A percentile compares a stretch with the other conserved stretches of the same genome.
phyloP scores from a whole-genome alignment of 2,113 vertebrate species.

The Sardina pilchardus region DNA sequence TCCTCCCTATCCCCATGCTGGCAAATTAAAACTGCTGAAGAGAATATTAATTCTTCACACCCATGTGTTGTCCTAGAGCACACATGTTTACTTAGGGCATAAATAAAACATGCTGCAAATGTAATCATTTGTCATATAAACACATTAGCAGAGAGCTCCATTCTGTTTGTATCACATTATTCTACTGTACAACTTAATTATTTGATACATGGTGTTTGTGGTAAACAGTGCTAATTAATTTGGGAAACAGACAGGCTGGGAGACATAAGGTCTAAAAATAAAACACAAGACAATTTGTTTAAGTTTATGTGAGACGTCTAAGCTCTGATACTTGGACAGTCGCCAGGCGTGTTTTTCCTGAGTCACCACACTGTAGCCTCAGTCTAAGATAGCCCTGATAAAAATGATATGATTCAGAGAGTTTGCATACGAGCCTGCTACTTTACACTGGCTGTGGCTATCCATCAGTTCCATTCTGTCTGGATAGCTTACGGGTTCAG shows the following conservation, averaged over 20 bases:
- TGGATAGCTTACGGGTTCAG: background rate
- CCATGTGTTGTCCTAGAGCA: background rate
- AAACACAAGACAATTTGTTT: background rate
- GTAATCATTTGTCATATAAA: background rate
- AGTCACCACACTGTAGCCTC: no score
- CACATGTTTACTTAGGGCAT: background rate
- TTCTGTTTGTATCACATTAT: background rate
- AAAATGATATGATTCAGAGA: no score
- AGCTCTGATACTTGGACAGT: background rate
- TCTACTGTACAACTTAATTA: background rate
- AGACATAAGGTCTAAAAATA: background rate
- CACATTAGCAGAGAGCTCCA: background rate
- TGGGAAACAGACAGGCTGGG: background rate
- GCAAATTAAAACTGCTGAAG: background rate
- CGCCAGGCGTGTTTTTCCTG: no score
- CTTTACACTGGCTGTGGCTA: no score
- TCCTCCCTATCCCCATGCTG: background rate
- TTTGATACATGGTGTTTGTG: conserved; percentile 22
- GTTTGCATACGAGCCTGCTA: no score
- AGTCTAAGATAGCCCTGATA: no score
- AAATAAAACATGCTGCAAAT: background rate
- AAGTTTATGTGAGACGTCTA: background rate
- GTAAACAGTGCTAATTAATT: conserved; percentile 28
- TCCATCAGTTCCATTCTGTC: background rate
- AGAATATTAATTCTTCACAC: background rate